These are phyloP conservation scores for Plectrocnemia conspersa DNA, from an alignment of 1,140 invertebrate genomes.

Conservation along the genomic window DNA sequence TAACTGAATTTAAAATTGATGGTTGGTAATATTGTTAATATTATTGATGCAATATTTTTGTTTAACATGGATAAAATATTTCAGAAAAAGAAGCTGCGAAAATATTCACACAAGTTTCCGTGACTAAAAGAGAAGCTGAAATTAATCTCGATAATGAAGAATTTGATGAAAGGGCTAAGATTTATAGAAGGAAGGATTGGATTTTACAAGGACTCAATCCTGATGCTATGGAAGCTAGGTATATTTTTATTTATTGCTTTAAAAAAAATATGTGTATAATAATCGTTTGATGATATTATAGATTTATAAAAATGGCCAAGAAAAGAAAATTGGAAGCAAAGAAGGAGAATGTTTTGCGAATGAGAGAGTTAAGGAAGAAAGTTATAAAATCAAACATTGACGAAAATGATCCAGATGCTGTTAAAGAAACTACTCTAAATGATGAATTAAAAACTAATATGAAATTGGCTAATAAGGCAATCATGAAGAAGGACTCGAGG, in stretches of 20 bases:
- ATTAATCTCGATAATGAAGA: constrained; percentile 87
- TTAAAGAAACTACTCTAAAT: constrained; percentile 38
- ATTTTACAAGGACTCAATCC: constrained; percentile 80
- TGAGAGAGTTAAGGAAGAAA: constrained; percentile 43
- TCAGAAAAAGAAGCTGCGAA: constrained; percentile 76
- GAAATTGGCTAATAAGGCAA: constrained; percentile 45
- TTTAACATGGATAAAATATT: constrained; percentile 36
- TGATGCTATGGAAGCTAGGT: constrained; percentile 65
- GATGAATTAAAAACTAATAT: constrained; percentile 39
- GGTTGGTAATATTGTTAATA: constrained; percentile 53
- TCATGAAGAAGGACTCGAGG: constrained; percentile 48
- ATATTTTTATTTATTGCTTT: constrained; percentile 15
- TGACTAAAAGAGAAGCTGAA: constrained; percentile 85
- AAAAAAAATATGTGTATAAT: background rate
- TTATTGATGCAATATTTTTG: constrained; percentile 1
- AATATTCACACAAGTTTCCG: constrained; percentile 87
- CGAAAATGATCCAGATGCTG: constrained; percentile 34
- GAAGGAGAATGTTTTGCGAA: constrained; percentile 47
- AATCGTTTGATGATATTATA: constrained; percentile 31
- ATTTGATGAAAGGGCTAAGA: constrained; percentile 82
- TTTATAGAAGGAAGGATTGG: constrained; percentile 83
- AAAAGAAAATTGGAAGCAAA: constrained; percentile 45
- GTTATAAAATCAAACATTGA: constrained; percentile 30
- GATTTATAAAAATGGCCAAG: constrained; percentile 46
- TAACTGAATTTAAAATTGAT: constrained; percentile 79